Percentiles rank a stretch among this genome's conserved stretches.
Evolutionary conservation across 2,888 invertebrate genomes (phyloP).

Genomic region (Apocheima hispidaria): DNA sequence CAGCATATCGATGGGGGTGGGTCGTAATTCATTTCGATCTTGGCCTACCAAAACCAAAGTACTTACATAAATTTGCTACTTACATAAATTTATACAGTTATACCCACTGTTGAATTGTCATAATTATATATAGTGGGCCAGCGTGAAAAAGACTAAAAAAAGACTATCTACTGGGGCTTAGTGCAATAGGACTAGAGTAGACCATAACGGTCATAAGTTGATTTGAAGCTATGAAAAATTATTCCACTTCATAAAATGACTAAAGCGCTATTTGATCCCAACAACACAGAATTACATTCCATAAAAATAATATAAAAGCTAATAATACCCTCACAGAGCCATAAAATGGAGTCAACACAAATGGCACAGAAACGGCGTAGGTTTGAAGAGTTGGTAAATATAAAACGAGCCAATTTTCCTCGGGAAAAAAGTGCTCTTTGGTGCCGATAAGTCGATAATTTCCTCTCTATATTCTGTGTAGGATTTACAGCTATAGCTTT

Average conservation of each 20-base stretch:
- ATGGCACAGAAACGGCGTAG: slow-evolving; percentile 20
- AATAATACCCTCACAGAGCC: slow-evolving; percentile 15
- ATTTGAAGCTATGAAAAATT: slow-evolving; percentile 1
- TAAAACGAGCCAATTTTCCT: slow-evolving; percentile 16
- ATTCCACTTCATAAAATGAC: slow-evolving; percentile 11
- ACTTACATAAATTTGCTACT: too few species aligned
- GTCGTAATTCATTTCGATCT: too few species aligned
- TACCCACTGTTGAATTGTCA: too few species aligned
- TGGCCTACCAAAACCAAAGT: too few species aligned
- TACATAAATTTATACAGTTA: too few species aligned
- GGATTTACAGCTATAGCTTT: neutral
- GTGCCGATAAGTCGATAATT: slow-evolving; percentile 15
- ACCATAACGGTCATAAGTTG: neutral
- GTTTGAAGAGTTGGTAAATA: slow-evolving; percentile 22
- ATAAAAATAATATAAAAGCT: slow-evolving; percentile 28
- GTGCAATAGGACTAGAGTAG: neutral
- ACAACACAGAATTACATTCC: slow-evolving; percentile 22
- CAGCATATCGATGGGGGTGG: too few species aligned
- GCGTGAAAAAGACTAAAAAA: too few species aligned
- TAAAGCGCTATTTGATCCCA: slow-evolving; percentile 4
- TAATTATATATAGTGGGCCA: too few species aligned
- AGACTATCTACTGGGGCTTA: neutral
- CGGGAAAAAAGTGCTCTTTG: slow-evolving; percentile 9
- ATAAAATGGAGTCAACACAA: slow-evolving; percentile 25
- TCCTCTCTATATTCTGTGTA: neutral